phyloP scores from a whole-genome alignment of 2,797 vertebrate species.

The Galago senegalensis region DNA sequence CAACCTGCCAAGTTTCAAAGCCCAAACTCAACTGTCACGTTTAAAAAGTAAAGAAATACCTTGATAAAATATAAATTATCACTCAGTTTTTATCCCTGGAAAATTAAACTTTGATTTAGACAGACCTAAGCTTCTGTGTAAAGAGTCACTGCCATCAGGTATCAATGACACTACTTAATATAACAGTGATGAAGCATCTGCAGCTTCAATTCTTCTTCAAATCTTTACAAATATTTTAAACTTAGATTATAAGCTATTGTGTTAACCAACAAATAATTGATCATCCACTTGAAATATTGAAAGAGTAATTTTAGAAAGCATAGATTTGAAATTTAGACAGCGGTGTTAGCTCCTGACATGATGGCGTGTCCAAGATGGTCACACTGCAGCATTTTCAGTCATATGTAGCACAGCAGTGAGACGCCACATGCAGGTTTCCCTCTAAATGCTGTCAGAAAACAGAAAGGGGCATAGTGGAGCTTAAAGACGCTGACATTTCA shows the following conservation, averaged over 20 bases:
- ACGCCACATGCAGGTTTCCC: neutral
- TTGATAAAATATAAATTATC: neutral
- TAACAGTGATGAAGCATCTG: neutral
- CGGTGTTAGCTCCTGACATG: neutral
- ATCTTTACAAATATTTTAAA: neutral
- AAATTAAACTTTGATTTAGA: conserved; percentile 12
- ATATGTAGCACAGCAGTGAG: neutral
- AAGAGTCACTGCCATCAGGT: neutral
- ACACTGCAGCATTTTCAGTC: neutral
- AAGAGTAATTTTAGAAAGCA: neutral
- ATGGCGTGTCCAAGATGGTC: neutral
- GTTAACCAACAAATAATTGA: neutral
- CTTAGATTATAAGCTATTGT: neutral
- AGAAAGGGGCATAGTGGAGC: neutral
- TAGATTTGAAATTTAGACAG: neutral
- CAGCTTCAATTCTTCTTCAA: neutral
- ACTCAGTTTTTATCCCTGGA: neutral
- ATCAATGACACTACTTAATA: neutral
- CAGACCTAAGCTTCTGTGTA: neutral
- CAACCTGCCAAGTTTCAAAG: neutral
- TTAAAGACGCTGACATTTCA: neutral
- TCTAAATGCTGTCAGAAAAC: neutral
- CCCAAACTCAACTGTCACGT: neutral
- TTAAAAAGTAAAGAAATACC: neutral
- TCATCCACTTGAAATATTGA: neutral